Base-by-base conservation (phyloP, 2,888 invertebrate genomes). In the Chrysopilus asiliformis region DNA sequence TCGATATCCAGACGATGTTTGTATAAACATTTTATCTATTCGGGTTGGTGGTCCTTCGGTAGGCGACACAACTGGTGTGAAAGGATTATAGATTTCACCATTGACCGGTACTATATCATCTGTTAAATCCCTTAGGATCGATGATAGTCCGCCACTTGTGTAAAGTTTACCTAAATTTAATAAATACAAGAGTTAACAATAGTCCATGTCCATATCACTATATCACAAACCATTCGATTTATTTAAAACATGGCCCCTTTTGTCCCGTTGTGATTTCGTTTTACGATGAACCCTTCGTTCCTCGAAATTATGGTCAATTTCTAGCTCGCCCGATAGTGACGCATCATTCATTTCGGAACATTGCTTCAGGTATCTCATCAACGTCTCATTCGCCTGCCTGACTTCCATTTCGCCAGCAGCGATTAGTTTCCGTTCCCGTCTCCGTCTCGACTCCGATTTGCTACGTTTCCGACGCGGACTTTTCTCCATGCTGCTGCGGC, bases 51-150 rank as follows among this genome's bases (percentile, higher is more conserved):
- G 56, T 49, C 60, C 60, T 42, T 60, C 59, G 26, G 62, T 60
- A 47, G 63, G 63, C 36, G 63, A 64, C 46, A 64, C 60, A 44
- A 64, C 64, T 42, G 63, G 63, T 48, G 63, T 64, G 50, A 64
- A 64, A 47, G 63, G 63, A 56, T 64, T 64, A 51, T 64, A 64
- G 48, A 64, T 64, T 50, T 64, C 63, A 37, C 60, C 61, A 40
- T 57, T 56, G 32, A 51, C 54, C 37, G 62, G 63, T 33, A 62
- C 53, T 43, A 64, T 60, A 50, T 64, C 63, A 46, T 64, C 64
- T 34, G 61, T 57, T 49, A 64, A 53, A 44, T 64, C 63, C 47
- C 60, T 60, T 34, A 64, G 46, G 45, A 63, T 57, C 33, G 60
- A 60, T 36, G 61, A 55, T 41, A 64, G 48, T 18, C 60, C 60